These are phyloP conservation scores for Hydractinia symbiolongicarpus DNA, from an alignment of 30 jellyfish, hydroid and myxozoan genomes.

Conservation along the genomic window DNA sequence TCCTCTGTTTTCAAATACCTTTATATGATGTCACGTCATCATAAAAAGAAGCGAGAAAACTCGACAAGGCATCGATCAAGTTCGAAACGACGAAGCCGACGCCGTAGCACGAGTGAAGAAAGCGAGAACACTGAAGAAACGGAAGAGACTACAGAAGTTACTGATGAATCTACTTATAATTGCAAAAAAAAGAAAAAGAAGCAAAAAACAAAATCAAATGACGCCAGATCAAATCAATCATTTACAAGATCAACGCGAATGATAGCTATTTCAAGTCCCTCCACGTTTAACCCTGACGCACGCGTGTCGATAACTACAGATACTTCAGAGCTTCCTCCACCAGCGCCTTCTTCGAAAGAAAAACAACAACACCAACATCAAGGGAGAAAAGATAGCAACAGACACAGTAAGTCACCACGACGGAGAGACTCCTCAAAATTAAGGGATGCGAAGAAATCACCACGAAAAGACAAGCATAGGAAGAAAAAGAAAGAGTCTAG, in stretches of 20 bases:
- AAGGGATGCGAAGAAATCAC: neutral
- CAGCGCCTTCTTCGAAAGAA: neutral
- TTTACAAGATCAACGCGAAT: constrained; percentile 11
- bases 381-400: neutral
- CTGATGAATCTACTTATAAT: too few species aligned
- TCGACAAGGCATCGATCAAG: too few species aligned
- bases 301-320: constrained; percentile 25
- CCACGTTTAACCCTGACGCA: neutral
- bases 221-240: too few species aligned
- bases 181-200: too few species aligned
- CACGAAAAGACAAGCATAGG: neutral
- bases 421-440: neutral
- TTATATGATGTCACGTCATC: too few species aligned
- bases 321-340: constrained; percentile 6
- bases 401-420: neutral
- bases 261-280: constrained; percentile 36
- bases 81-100: too few species aligned
- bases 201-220: too few species aligned
- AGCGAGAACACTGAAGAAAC: too few species aligned
- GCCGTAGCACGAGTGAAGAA: too few species aligned
- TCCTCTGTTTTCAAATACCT: too few species aligned
- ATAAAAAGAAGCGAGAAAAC: too few species aligned
- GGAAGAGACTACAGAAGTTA: too few species aligned
- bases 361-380: neutral
- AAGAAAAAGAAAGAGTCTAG: neutral